Conservation (phyloP, 2,888 invertebrate genomes). For the Pterostichus niger region DNA sequence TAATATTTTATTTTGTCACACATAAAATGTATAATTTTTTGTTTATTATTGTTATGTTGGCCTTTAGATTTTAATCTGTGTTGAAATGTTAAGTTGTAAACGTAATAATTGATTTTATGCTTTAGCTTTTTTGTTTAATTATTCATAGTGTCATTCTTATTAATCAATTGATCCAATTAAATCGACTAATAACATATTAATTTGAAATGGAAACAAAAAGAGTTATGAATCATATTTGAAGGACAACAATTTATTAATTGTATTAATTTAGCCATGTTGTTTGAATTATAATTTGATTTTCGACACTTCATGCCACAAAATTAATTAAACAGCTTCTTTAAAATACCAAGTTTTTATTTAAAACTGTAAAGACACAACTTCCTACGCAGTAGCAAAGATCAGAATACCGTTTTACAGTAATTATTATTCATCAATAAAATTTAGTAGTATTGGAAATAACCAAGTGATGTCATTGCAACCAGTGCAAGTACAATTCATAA, state of each 20-base stretch:
- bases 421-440: conserved; percentile 33
- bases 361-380: conserved; percentile 4
- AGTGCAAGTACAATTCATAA: conserved; percentile 8
- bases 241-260: conserved; percentile 18
- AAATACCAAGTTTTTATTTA: conserved; percentile 42
- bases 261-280: background rate
- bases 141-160: conserved; percentile 28
- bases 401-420: conserved; percentile 42
- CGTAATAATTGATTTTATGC: conserved; percentile 15
- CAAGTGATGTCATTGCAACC: conserved; percentile 45
- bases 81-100: conserved; percentile 17
- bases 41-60: background rate
- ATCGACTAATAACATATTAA: conserved; percentile 3
- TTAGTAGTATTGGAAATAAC: conserved; percentile 42
- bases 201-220: background rate
- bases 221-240: conserved; percentile 29
- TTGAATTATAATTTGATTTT: conserved; percentile 13
- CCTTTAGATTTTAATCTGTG: conserved; percentile 22
- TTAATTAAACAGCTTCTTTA: background rate
- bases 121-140: background rate
- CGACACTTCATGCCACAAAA: background rate
- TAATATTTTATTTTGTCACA: conserved; percentile 9
- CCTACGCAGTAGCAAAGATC: conserved; percentile 27
- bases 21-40: background rate
- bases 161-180: conserved; percentile 39